Evolutionary conservation across 2,888 invertebrate genomes (phyloP).

Genomic region (Heliothis peltigera): DNA sequence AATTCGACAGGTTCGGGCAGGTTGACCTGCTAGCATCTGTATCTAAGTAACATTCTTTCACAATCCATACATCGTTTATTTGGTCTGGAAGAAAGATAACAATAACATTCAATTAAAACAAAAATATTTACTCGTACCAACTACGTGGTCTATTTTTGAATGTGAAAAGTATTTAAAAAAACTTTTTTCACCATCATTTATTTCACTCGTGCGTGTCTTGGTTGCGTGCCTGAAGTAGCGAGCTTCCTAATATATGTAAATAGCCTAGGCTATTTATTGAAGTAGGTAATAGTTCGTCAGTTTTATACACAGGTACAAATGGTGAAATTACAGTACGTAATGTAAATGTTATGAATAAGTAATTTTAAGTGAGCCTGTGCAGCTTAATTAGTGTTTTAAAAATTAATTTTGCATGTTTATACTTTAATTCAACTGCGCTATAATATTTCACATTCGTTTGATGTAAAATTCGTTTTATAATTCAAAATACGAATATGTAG

Average conservation of each 20-base stretch:
- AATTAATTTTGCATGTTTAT: constrained; percentile 34
- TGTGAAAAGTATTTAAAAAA: constrained; percentile 25
- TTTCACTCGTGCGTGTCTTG: constrained; percentile 65
- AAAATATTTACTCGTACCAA: too few relatives aligned
- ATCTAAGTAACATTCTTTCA: too few relatives aligned
- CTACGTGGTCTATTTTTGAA: constrained; percentile 13
- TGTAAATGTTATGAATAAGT: constrained; percentile 28
- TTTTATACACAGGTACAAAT: constrained; percentile 32
- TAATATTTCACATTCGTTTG: background rate
- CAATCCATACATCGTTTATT: too few relatives aligned
- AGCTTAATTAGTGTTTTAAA: constrained; percentile 36
- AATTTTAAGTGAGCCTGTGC: constrained; percentile 16
- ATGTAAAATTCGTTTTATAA: background rate
- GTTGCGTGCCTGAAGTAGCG: constrained; percentile 67
- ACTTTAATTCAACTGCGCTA: constrained; percentile 18
- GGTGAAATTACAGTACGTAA: constrained; percentile 39
- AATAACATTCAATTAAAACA: too few relatives aligned
- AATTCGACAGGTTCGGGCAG: too few relatives aligned
- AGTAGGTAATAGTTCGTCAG: constrained; percentile 41
- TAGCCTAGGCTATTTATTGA: constrained; percentile 59
- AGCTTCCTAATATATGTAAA: constrained; percentile 69
- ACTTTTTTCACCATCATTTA: constrained; percentile 59
- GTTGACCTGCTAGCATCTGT: too few relatives aligned
- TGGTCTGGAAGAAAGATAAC: too few relatives aligned
- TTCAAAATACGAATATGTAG: background rate